Base-by-base conservation (phyloP, 2,888 invertebrate genomes). In the Quadroppia sp. region DNA sequence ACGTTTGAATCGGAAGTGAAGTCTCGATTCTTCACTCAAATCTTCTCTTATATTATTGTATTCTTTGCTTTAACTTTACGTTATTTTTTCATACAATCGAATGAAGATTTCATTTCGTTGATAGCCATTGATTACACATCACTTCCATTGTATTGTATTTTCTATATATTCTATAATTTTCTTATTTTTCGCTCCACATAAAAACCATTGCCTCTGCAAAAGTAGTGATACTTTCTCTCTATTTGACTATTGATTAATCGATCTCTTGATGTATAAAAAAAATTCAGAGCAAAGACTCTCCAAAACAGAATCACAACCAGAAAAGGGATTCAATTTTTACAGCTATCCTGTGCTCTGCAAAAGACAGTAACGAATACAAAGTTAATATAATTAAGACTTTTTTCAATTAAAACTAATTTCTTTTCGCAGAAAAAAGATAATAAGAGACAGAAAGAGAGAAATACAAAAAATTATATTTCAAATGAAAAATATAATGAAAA, bases 41-140 rank as follows among this genome's bases (percentile, higher is more conserved):
- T 36, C 32, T 67, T 67, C 20, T n/a, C n/a, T 67, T n/a, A 36
- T 40, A 40, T 67, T 36, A 67, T 67, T 40, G n/a, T 23, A 40
- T n/a, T 15, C 28, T 32, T 40, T 40, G 67, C 67, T 40, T 17
- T 67, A n/a, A 42, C 40, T 40, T 59, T 59, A 32, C 17, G 30
- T 30, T 59, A 17, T 53, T 32, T 59, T 48, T 48, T 48, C 48
- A 48, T 48, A 9, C 15, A 28, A 59, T 11, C 11, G 40, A 6
- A 59, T 13, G 23, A 67, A 67, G 67, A 67, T 23, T 67, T 67
- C 67, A 67, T 67, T 67, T 67, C 40, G 36, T 67, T 67, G 20
- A 67, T 67, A 67, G 20, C 23, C 67, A 67, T 67, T 40, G 67
- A 67, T 67, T 67, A 67, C 32, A 67, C 17, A 67, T 67, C 40